phyloP scores from a whole-genome alignment of 2,888 invertebrate genomes.

The Drosophila macrospina region DNA sequence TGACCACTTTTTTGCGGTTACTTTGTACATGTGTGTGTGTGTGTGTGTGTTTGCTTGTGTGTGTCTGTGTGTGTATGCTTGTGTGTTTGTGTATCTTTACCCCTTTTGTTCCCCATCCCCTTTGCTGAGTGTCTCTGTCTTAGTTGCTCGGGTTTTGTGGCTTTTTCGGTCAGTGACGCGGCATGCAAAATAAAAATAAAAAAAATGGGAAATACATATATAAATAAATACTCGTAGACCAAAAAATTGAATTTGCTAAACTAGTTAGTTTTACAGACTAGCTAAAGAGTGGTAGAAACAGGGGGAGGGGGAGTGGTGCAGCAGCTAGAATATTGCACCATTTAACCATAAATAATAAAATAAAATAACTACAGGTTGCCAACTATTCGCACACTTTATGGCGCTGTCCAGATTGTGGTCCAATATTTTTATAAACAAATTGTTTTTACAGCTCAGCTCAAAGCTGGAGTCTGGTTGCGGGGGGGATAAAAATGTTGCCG shows the following conservation, averaged over 20 bases:
- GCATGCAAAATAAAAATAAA: slow-evolving; percentile 28
- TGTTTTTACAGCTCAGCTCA: slow-evolving; percentile 70
- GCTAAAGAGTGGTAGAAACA: too few relatives aligned
- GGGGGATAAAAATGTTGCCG: slow-evolving; percentile 25
- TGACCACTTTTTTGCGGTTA: slow-evolving; percentile 79
- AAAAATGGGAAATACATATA: slow-evolving; percentile 7
- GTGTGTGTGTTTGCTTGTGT: slow-evolving; percentile 9
- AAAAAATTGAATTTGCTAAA: slow-evolving; percentile 76
- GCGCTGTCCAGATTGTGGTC: slow-evolving; percentile 52
- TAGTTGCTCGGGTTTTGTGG: slow-evolving; percentile 57
- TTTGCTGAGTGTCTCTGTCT: slow-evolving; percentile 36
- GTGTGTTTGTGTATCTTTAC: slow-evolving; percentile 6
- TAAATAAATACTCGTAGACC: slow-evolving; percentile 21
- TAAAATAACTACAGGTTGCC: slow-evolving; percentile 77
- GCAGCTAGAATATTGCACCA: slow-evolving; percentile 52
- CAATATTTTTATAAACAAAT: slow-evolving; percentile 78
- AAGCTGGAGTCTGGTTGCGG: too few relatives aligned
- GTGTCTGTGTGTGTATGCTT: slow-evolving; percentile 16
- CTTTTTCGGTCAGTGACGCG: slow-evolving; percentile 59
- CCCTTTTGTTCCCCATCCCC: background rate
- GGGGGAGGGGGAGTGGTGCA: background rate
- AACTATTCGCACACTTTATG: slow-evolving; percentile 72
- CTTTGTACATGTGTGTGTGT: slow-evolving; percentile 59
- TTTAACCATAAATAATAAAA: slow-evolving; percentile 80
- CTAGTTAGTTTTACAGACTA: slow-evolving; percentile 61